Conservation (phyloP, 2,797 vertebrate species). For the Galagoides demidoff region DNA sequence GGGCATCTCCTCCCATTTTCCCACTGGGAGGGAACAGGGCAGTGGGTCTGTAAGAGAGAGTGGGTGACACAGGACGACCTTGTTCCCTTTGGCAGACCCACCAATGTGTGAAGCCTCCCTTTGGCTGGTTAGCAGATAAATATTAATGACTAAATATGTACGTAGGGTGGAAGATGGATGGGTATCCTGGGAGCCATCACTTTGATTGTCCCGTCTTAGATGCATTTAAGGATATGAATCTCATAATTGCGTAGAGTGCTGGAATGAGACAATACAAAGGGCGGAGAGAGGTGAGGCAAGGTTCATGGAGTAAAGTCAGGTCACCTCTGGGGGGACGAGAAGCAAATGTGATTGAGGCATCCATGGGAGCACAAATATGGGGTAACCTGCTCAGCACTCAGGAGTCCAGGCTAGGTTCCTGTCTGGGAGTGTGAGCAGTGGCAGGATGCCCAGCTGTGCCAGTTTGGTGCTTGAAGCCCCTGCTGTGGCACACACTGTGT, state of each 20-base stretch:
- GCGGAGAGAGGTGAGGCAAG: not conserved
- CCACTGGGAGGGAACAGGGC: not conserved
- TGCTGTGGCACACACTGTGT: not conserved
- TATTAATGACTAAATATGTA: not conserved
- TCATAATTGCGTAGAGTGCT: not conserved
- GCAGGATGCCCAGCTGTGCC: not conserved
- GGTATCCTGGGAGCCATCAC: not conserved
- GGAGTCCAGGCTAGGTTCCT: not conserved
- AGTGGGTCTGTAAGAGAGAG: not conserved
- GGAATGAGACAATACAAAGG: not conserved
- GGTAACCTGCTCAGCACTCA: not conserved
- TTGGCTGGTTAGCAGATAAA: not conserved
- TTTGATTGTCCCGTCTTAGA: conserved; percentile 5
- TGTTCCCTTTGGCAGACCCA: not conserved
- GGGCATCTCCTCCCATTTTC: not conserved
- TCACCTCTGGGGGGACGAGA: not conserved
- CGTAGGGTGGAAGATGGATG: not conserved
- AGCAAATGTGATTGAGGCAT: not conserved
- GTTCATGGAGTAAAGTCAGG: not conserved
- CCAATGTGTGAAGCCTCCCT: fast-evolving
- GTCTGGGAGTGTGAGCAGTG: not conserved
- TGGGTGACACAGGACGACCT: fast-evolving
- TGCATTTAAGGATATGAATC: not conserved
- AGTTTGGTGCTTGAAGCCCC: not conserved
- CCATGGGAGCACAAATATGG: not conserved